These are phyloP conservation scores for Tinea semifulvella DNA, from an alignment of 2,888 invertebrate species.

Conservation along the genomic window DNA sequence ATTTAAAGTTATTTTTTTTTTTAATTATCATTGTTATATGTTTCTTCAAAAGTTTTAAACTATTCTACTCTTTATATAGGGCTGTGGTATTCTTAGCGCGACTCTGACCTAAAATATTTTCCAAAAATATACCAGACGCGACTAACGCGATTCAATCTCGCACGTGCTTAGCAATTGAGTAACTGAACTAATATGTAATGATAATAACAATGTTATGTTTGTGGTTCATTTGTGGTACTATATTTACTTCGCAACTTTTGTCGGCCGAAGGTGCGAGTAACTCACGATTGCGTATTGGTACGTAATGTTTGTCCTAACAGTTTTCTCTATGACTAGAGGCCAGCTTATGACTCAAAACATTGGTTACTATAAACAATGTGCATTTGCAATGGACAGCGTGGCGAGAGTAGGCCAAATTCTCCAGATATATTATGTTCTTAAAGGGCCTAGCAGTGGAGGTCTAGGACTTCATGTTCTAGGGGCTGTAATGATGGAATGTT, in stretches of 20 bases:
- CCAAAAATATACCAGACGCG: slow-evolving; percentile 58
- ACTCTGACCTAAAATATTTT: slow-evolving; percentile 55
- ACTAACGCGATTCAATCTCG: slow-evolving; percentile 34
- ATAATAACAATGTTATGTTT: not conserved
- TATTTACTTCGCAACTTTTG: not conserved
- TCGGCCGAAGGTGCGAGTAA: not conserved
- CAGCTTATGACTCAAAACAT: too few relatives aligned
- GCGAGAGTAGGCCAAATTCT: too few relatives aligned
- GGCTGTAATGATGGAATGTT: too few relatives aligned
- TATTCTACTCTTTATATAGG: not conserved
- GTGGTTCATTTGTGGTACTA: not conserved
- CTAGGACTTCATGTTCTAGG: too few relatives aligned
- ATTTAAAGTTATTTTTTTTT: too few relatives aligned
- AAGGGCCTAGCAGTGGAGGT: too few relatives aligned
- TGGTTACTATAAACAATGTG: too few relatives aligned
- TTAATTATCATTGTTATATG: too few relatives aligned
- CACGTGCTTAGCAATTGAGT: slow-evolving; percentile 22
- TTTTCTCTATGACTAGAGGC: too few relatives aligned
- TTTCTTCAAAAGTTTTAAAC: not conserved
- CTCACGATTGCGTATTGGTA: slow-evolving; percentile 3
- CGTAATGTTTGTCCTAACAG: not conserved
- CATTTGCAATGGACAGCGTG: too few relatives aligned
- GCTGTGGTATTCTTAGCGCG: not conserved
- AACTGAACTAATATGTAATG: slow-evolving; percentile 3
- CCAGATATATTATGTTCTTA: too few relatives aligned